Conservation (phyloP, 2,888 invertebrate species). For the Lymantria monacha region DNA sequence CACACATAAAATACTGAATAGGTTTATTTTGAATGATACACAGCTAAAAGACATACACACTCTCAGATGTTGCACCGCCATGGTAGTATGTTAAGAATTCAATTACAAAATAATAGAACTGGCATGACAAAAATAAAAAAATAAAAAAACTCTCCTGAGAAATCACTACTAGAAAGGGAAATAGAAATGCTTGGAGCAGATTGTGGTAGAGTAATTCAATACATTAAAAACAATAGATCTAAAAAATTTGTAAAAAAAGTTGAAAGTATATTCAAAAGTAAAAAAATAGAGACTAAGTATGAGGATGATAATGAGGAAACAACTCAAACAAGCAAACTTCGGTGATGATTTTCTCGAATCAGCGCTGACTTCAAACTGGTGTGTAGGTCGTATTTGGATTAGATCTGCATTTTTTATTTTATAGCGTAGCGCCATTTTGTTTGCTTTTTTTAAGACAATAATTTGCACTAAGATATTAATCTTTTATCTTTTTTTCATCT, state of each 20-base stretch:
- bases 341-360: no score
- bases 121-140: neutral
- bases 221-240: neutral
- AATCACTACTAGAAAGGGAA: constrained; percentile 1
- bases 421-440: no score
- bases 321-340: no score
- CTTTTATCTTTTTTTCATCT: no score
- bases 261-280: constrained; percentile 1
- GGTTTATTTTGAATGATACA: neutral
- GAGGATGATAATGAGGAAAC: neutral
- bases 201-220: neutral
- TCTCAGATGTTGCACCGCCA: constrained; percentile 2
- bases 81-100: neutral
- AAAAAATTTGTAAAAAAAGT: neutral
- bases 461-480: no score
- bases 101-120: neutral
- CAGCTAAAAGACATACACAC: constrained; percentile 2
- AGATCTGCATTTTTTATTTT: no score
- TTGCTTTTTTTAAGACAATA: no score
- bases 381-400: no score
- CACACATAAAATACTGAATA: neutral
- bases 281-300: neutral
- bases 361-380: no score
- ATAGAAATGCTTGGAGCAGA: neutral
- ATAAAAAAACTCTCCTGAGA: neutral